A percentile compares a stretch with the other conserved stretches of the same genome.
Evolutionary conservation across 2,797 vertebrate species (phyloP).

Genomic region (Centroberyx gerrardi): DNA sequence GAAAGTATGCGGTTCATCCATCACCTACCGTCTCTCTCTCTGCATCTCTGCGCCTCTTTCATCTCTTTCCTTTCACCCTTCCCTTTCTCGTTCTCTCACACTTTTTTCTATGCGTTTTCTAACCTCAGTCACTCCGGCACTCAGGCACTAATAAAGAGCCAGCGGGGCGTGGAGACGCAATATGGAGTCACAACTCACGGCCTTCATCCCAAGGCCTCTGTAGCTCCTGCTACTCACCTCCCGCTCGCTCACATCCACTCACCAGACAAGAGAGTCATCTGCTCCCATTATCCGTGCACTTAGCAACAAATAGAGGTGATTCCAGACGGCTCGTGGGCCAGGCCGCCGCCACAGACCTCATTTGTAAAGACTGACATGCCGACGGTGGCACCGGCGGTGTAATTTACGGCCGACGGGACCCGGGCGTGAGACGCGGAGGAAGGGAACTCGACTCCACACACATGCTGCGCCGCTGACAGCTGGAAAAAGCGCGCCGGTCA

Average conservation of each 20-base stretch:
- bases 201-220: constrained; percentile 13
- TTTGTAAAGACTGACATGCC: constrained; percentile 51
- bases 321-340: constrained; percentile 31
- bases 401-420: constrained; percentile 52
- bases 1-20: too few species aligned
- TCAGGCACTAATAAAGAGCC: constrained; percentile 32
- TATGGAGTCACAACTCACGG: constrained; percentile 37
- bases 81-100: neutral
- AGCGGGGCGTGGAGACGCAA: constrained; percentile 14
- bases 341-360: constrained; percentile 45
- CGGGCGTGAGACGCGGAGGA: constrained; percentile 23
- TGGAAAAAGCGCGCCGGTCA: constrained; percentile 36
- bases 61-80: too few species aligned
- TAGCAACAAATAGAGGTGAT: constrained; percentile 56
- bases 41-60: neutral
- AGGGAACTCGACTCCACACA: constrained; percentile 23
- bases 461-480: constrained; percentile 40
- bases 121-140: constrained; percentile 5
- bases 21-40: neutral
- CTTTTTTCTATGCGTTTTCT: neutral
- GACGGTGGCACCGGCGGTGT: constrained; percentile 52
- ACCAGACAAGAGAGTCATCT: constrained; percentile 28
- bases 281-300: constrained; percentile 61
- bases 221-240: neutral
- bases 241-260: constrained; percentile 2